A percentile compares a stretch with the other conserved stretches of the same genome.
Evolutionary conservation across 2,113 vertebrate genomes (phyloP).

Genomic region (Eclectus roratus): DNA sequence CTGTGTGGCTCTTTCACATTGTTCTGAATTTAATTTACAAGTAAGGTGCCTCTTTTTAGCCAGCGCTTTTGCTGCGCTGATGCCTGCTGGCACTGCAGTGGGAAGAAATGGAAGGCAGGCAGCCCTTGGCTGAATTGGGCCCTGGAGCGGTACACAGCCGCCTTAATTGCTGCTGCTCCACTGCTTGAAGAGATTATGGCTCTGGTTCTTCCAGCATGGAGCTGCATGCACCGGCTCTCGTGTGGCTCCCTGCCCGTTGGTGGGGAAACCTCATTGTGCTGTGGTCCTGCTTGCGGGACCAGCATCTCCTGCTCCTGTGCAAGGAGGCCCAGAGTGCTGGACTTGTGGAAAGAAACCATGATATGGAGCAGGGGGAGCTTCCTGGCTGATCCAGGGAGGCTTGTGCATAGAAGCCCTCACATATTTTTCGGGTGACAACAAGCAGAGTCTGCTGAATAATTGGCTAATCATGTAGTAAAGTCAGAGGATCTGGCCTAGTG

Average conservation of each 20-base stretch:
- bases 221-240: accelerated
- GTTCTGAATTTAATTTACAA: conserved; percentile 19
- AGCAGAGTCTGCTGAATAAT: conserved; percentile 6
- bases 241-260: accelerated
- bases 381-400: background rate
- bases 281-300: background rate
- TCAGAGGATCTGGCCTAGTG: background rate
- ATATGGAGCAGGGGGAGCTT: background rate
- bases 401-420: background rate
- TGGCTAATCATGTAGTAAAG: background rate
- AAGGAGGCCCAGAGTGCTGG: background rate
- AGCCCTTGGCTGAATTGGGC: conserved; percentile 3
- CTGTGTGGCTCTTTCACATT: background rate
- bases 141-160: background rate
- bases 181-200: background rate
- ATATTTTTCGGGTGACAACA: conserved; percentile 23
- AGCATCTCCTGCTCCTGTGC: background rate
- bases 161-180: conserved; percentile 13
- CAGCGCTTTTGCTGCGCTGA: accelerated
- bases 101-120: background rate
- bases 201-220: background rate
- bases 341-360: background rate
- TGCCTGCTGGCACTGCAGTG: conserved; percentile 24
- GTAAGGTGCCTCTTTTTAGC: background rate
- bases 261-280: accelerated